Conservation (phyloP, 1,140 invertebrate species). For the Psilanteris sp. region DNA sequence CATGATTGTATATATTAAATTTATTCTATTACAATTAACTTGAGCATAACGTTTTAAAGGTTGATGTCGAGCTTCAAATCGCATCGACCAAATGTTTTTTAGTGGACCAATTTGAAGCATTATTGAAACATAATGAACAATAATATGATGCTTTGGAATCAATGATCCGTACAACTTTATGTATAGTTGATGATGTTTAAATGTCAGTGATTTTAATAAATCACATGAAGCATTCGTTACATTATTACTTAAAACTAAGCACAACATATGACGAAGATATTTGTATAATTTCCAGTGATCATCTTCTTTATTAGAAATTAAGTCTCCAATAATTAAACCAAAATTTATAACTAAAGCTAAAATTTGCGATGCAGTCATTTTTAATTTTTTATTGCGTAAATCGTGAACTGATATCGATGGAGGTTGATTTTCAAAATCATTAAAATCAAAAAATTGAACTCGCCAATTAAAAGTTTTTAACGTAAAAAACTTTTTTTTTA, state of each 20-base stretch:
- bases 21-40: too few relatives aligned
- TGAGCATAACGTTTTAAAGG: too few relatives aligned
- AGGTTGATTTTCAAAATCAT: constrained; percentile 14
- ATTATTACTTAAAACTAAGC: not conserved
- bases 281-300: constrained; percentile 19
- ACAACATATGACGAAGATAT: constrained; percentile 4
- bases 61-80: too few relatives aligned
- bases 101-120: too few relatives aligned
- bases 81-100: too few relatives aligned
- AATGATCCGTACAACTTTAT: too few relatives aligned
- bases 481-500: constrained; percentile 13
- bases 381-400: constrained; percentile 8
- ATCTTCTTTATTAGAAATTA: constrained; percentile 5
- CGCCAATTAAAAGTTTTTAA: constrained; percentile 20
- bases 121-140: too few relatives aligned
- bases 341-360: constrained; percentile 11
- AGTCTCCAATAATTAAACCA: constrained; percentile 14
- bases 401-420: constrained; percentile 6
- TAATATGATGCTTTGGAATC: too few relatives aligned
- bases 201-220: too few relatives aligned
- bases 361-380: constrained; percentile 16
- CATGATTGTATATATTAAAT: too few relatives aligned
- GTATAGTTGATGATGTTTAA: too few relatives aligned
- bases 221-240: not conserved
- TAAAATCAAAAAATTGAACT: constrained; percentile 18